These are phyloP conservation scores for Zaprionus taronus DNA, from an alignment of 1,140 invertebrate species.

Conservation along the genomic window DNA sequence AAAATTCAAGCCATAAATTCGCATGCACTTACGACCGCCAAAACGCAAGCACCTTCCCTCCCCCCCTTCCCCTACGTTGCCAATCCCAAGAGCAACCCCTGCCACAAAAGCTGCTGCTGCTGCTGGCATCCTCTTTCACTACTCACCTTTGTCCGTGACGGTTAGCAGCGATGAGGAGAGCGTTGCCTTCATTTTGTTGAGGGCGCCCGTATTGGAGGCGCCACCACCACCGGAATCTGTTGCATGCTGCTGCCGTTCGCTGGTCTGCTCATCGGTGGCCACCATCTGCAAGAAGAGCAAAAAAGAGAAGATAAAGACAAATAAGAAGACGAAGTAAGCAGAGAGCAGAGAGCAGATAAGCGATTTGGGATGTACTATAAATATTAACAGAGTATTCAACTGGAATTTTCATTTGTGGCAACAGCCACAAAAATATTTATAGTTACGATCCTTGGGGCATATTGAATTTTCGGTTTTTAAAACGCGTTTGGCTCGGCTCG, in stretches of 20 bases:
- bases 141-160: conserved; percentile 91
- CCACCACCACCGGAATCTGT: conserved; percentile 79
- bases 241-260: conserved; percentile 85
- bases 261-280: conserved; percentile 88
- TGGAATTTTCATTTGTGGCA: conserved; percentile 56
- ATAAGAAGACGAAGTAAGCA: neutral
- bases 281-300: conserved; percentile 87
- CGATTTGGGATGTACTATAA: conserved; percentile 31
- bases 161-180: conserved; percentile 92
- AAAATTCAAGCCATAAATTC: conserved; percentile 78
- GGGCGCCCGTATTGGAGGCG: conserved; percentile 85
- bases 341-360: neutral
- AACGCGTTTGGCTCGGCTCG: conserved; percentile 12
- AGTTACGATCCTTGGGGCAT: conserved; percentile 36
- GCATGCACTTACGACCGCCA: conserved; percentile 56
- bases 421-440: conserved; percentile 63
- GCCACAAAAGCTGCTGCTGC: neutral
- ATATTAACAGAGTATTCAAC: conserved; percentile 56
- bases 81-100: conserved; percentile 1
- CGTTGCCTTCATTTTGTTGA: conserved; percentile 92
- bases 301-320: neutral
- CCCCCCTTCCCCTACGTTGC: neutral
- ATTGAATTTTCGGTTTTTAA: conserved; percentile 35
- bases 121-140: neutral
- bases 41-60: neutral